Evolutionary conservation across 2,113 vertebrate genomes (phyloP).

Genomic region (Chaetorhynchus papuensis): DNA sequence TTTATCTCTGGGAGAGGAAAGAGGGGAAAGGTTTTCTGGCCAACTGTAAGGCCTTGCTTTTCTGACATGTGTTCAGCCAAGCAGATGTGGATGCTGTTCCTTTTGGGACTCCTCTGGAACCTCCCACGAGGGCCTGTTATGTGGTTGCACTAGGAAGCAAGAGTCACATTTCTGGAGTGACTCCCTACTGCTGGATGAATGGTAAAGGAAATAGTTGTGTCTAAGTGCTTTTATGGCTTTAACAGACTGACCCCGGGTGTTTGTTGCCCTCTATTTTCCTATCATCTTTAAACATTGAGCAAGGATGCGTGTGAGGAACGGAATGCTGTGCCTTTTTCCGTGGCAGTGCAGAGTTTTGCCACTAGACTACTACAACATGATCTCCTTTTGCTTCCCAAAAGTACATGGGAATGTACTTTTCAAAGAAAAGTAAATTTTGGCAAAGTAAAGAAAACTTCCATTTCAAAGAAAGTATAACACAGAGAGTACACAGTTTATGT

Average conservation of each 20-base stretch:
- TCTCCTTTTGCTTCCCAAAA: background rate
- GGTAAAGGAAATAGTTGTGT: background rate
- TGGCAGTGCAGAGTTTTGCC: background rate
- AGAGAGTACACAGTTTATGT: background rate
- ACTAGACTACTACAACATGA: background rate
- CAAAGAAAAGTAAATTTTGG: background rate
- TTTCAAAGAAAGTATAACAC: background rate
- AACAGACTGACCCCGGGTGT: background rate
- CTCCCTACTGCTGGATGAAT: background rate
- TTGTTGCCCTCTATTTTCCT: background rate
- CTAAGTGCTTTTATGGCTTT: background rate
- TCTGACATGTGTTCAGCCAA: background rate
- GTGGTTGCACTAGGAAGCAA: background rate
- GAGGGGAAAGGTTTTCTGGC: background rate
- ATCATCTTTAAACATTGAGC: background rate
- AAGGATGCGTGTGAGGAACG: background rate
- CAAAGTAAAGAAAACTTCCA: background rate
- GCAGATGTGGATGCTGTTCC: background rate
- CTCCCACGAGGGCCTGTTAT: accelerated
- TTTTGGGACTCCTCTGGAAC: background rate
- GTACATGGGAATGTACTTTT: background rate
- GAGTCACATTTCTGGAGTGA: background rate
- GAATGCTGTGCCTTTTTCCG: background rate
- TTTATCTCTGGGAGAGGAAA: background rate
- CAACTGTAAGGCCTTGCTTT: background rate